Percentiles rank a stretch among this genome's conserved stretches.
Conservation (phyloP, 1,140 invertebrate species). For the Homalodisca vitripennis region DNA sequence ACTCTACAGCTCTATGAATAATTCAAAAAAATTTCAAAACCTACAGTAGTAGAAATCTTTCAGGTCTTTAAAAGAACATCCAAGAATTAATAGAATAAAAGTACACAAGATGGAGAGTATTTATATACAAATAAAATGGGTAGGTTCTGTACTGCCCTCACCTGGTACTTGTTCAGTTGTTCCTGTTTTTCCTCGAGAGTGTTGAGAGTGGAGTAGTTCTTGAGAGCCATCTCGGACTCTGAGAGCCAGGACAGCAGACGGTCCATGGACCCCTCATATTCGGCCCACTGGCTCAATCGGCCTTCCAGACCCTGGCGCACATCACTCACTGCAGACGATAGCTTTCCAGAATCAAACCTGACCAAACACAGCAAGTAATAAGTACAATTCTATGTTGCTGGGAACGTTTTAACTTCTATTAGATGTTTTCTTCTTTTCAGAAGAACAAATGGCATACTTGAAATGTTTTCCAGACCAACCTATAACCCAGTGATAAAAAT, state of each 20-base stretch:
- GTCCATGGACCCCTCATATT: slow-evolving; percentile 86
- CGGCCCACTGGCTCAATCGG: slow-evolving; percentile 84
- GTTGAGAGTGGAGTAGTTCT: slow-evolving; percentile 81
- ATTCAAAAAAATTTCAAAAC: neutral
- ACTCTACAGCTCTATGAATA: too few relatives aligned
- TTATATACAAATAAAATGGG: neutral
- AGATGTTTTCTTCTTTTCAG: too few relatives aligned
- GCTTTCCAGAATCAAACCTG: slow-evolving; percentile 78
- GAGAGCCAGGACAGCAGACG: slow-evolving; percentile 78
- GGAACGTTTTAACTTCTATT: too few relatives aligned
- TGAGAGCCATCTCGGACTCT: slow-evolving; percentile 82
- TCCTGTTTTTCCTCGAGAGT: slow-evolving; percentile 89
- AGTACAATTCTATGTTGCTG: too few relatives aligned
- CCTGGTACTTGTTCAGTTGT: slow-evolving; percentile 87
- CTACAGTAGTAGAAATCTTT: neutral
- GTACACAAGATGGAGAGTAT: neutral
- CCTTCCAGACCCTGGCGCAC: slow-evolving; percentile 77
- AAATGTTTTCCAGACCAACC: too few relatives aligned
- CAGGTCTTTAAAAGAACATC: neutral
- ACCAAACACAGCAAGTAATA: neutral
- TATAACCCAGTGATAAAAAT: too few relatives aligned
- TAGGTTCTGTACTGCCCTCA: too few relatives aligned
- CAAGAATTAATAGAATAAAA: neutral
- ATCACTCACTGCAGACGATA: slow-evolving; percentile 70
- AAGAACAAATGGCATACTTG: too few relatives aligned